Evolutionary conservation across 2,113 vertebrate genomes (phyloP).

Genomic region (Emydocephalus ijimae): DNA sequence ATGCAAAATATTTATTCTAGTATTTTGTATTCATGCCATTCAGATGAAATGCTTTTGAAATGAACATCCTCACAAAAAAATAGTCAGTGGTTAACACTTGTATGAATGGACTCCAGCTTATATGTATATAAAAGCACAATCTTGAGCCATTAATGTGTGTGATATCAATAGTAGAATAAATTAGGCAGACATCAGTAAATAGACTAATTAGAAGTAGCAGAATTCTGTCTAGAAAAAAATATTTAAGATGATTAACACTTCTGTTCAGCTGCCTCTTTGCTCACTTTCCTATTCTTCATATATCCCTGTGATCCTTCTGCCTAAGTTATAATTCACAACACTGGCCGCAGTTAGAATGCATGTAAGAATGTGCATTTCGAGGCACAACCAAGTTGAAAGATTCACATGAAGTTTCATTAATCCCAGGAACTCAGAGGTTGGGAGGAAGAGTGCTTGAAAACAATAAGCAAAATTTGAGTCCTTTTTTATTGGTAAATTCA

Average conservation of each 20-base stretch:
- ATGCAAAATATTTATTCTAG: background rate
- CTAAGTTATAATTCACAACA: background rate
- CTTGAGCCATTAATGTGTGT: background rate
- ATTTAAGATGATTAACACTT: background rate
- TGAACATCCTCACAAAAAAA: background rate
- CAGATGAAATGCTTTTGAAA: background rate
- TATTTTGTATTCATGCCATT: background rate
- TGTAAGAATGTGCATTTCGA: background rate
- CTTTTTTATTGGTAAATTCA: background rate
- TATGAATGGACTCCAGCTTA: background rate
- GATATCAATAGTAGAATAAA: background rate
- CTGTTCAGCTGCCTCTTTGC: background rate
- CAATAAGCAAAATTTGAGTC: background rate
- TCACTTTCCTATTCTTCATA: background rate
- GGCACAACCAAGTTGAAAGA: background rate
- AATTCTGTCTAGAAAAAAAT: background rate
- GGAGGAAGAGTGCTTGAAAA: background rate
- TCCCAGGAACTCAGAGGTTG: background rate
- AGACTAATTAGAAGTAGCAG: background rate
- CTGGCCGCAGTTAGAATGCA: background rate
- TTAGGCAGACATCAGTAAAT: background rate
- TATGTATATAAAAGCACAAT: background rate
- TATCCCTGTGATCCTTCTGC: background rate
- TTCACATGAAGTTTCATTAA: background rate
- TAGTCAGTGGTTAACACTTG: background rate